Conservation (phyloP, 2,113 vertebrate genomes). For the Thryonomys swinderianus region DNA sequence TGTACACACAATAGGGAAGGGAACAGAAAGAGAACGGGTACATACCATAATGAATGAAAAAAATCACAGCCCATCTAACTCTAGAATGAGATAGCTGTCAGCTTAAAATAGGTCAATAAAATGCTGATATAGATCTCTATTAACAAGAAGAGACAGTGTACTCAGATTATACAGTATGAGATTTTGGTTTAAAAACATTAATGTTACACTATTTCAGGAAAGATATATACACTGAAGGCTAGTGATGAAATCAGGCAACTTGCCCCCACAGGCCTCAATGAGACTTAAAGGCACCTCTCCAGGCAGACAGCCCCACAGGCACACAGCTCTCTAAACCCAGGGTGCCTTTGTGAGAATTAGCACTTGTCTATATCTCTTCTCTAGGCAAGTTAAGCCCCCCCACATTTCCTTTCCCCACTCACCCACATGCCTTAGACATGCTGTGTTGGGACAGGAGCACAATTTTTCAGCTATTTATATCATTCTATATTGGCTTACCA, state of each 20-base stretch:
- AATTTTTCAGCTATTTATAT: not conserved
- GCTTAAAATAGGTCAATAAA: slow-evolving; percentile 6
- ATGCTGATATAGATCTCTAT: not conserved
- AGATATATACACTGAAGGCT: not conserved
- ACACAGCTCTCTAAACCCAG: not conserved
- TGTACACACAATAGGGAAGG: not conserved
- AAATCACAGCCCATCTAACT: not conserved
- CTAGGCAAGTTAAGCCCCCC: not conserved
- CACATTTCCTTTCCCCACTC: not conserved
- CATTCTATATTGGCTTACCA: not conserved
- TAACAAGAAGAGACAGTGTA: slow-evolving; percentile 22
- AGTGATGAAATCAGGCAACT: not conserved
- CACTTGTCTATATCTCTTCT: not conserved
- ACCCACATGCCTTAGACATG: not conserved
- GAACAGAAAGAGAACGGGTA: not conserved
- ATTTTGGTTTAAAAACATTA: not conserved
- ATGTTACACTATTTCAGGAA: not conserved
- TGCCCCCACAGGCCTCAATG: not conserved
- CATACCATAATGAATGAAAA: not conserved
- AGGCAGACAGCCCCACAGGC: not conserved
- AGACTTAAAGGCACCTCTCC: not conserved
- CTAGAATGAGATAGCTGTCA: not conserved
- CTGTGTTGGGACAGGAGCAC: not conserved
- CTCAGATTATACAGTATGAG: not conserved
- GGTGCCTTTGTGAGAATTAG: not conserved